Conservation (phyloP, 2,888 invertebrate species). For the Molanna angustata region DNA sequence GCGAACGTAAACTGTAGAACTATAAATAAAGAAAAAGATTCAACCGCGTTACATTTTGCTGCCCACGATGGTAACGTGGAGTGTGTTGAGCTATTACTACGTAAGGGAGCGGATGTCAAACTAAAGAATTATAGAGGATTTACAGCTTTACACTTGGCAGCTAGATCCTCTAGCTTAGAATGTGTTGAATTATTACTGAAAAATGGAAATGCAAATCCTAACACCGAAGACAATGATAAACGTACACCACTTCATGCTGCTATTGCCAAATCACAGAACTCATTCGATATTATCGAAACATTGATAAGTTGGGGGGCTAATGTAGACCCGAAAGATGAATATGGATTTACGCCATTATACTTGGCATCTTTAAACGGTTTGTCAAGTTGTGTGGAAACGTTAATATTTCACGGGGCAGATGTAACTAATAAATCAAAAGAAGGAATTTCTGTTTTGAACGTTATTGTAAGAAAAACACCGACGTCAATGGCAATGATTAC, state of each 20-base stretch:
- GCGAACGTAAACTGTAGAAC: slow-evolving; percentile 70
- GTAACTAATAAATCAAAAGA: slow-evolving; percentile 84
- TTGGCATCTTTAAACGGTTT: slow-evolving; percentile 83
- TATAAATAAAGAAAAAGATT: slow-evolving; percentile 67
- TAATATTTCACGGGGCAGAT: slow-evolving; percentile 83
- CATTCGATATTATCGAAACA: slow-evolving; percentile 77
- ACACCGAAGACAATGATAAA: slow-evolving; percentile 76
- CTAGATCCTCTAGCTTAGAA: slow-evolving; percentile 75
- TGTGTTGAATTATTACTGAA: slow-evolving; percentile 75
- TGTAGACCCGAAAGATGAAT: slow-evolving; percentile 80
- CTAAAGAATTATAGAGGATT: slow-evolving; percentile 76
- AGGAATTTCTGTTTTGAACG: slow-evolving; percentile 81
- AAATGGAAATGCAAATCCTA: slow-evolving; percentile 74
- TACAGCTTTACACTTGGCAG: slow-evolving; percentile 82
- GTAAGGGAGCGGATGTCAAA: slow-evolving; percentile 73
- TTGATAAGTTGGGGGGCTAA: slow-evolving; percentile 78
- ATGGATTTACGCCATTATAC: slow-evolving; percentile 82
- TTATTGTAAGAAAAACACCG: slow-evolving; percentile 83
- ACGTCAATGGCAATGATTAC: slow-evolving; percentile 80
- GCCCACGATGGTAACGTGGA: slow-evolving; percentile 85
- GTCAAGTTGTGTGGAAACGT: slow-evolving; percentile 78
- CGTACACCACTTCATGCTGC: slow-evolving; percentile 81
- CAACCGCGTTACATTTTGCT: slow-evolving; percentile 80
- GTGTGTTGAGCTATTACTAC: slow-evolving; percentile 70
- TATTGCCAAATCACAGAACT: slow-evolving; percentile 75